Percentiles rank a stretch among this genome's conserved stretches.
phyloP scores from a whole-genome alignment of 2,888 invertebrate genomes.

The Sycophila texana region DNA sequence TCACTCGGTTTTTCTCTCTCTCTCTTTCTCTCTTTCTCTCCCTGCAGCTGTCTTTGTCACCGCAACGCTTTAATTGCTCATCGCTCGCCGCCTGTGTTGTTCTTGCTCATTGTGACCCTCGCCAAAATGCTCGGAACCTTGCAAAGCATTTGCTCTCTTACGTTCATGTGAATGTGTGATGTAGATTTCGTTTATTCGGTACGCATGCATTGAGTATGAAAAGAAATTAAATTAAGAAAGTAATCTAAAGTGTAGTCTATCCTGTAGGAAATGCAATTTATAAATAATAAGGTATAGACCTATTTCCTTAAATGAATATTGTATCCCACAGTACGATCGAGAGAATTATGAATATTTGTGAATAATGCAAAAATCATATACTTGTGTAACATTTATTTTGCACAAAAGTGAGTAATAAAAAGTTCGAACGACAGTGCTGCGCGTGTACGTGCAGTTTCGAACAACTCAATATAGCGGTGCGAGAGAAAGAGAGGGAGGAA shows the following conservation, averaged over 20 bases:
- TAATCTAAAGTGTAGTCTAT: too few species aligned
- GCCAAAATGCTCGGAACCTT: neutral
- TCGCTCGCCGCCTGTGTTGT: conserved; percentile 1
- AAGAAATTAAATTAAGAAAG: too few species aligned
- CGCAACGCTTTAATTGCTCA: conserved; percentile 31
- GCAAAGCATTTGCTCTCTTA: too few species aligned
- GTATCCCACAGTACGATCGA: too few species aligned
- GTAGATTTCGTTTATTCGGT: neutral
- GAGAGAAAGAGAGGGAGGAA: conserved; percentile 7
- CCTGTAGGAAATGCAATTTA: too few species aligned
- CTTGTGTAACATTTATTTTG: too few species aligned
- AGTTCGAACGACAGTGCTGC: neutral
- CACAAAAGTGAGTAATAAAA: too few species aligned
- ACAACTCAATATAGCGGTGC: conserved; percentile 45
- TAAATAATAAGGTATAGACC: too few species aligned
- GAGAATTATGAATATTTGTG: too few species aligned
- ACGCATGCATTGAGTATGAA: neutral
- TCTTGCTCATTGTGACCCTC: neutral
- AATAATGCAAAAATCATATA: too few species aligned
- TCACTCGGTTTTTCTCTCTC: neutral
- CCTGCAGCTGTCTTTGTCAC: neutral
- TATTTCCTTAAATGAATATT: too few species aligned
- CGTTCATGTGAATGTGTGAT: neutral
- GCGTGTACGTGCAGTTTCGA: neutral
- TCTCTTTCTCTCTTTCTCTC: neutral